phyloP scores from a whole-genome alignment of 2,797 vertebrate species.

The Clarias fuscus region DNA sequence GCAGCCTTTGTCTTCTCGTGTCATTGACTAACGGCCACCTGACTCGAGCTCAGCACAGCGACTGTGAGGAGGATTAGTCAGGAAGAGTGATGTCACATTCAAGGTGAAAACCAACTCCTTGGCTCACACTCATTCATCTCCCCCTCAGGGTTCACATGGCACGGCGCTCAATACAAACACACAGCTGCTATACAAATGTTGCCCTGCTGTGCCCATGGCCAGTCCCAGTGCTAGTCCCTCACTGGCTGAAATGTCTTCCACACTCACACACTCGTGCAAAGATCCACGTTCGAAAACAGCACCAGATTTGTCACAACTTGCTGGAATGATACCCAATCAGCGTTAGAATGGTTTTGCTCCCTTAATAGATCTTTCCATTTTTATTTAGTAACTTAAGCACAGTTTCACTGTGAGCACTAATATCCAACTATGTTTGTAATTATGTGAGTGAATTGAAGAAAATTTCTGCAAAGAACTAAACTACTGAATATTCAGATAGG shows the following conservation, averaged over 20 bases:
- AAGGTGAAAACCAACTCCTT: slow-evolving; percentile 74
- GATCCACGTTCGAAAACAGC: neutral
- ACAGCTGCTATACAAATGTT: slow-evolving; percentile 45
- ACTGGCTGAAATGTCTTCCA: slow-evolving; percentile 21
- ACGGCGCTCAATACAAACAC: slow-evolving; percentile 56
- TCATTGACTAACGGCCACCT: slow-evolving; percentile 53
- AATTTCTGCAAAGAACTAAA: neutral
- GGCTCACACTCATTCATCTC: slow-evolving; percentile 63
- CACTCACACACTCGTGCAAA: neutral
- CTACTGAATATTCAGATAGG: too few species aligned
- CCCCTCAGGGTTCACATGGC: slow-evolving; percentile 56
- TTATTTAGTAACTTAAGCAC: neutral
- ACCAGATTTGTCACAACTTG: neutral
- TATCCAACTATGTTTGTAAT: neutral
- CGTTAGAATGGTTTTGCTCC: neutral
- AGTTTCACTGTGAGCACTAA: neutral
- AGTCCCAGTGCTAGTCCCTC: slow-evolving; percentile 35
- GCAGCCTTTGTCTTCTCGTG: slow-evolving; percentile 41
- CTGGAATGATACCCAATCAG: neutral
- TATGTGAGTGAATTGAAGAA: neutral
- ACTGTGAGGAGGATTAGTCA: slow-evolving; percentile 66
- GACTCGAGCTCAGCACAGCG: slow-evolving; percentile 56
- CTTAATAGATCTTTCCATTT: neutral
- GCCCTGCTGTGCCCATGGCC: slow-evolving; percentile 56
- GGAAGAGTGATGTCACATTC: slow-evolving; percentile 70